Conservation (phyloP, 2,888 invertebrate genomes). For the Cenopis cana region DNA sequence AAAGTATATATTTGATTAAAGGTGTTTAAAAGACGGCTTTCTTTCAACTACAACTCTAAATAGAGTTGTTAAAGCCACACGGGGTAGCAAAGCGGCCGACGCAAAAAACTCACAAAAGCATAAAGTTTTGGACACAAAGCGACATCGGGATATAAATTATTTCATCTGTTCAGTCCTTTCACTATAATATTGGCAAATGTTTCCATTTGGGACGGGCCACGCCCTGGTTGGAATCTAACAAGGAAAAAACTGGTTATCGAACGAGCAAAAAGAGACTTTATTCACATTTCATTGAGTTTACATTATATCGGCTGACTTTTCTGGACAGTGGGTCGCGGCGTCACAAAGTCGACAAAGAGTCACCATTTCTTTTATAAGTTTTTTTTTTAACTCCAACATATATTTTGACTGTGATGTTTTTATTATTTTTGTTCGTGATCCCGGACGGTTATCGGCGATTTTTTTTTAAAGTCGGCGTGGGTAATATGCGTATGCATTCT, state of each 20-base stretch:
- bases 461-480: constrained; percentile 71
- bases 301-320: neutral
- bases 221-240: constrained; percentile 71
- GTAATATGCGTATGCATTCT: constrained; percentile 60
- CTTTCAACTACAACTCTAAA: constrained; percentile 77
- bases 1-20: constrained; percentile 42
- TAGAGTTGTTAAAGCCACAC: constrained; percentile 78
- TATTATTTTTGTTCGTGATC: constrained; percentile 84
- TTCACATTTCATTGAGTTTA: neutral
- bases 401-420: constrained; percentile 86
- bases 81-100: constrained; percentile 74
- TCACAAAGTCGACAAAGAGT: constrained; percentile 80
- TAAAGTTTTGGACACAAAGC: constrained; percentile 82
- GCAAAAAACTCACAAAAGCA: constrained; percentile 79
- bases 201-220: constrained; percentile 83
- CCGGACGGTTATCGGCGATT: constrained; percentile 69
- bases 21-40: constrained; percentile 63
- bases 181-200: constrained; percentile 85
- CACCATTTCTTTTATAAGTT: constrained; percentile 76
- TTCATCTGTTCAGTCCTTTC: constrained; percentile 84
- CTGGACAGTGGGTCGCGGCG: constrained; percentile 68
- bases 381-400: constrained; percentile 76
- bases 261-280: constrained; percentile 44
- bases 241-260: constrained; percentile 53
- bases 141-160: constrained; percentile 84